These are phyloP conservation scores for Xiphias gladius DNA, from an alignment of 2,113 vertebrate genomes.

Conservation along the genomic window DNA sequence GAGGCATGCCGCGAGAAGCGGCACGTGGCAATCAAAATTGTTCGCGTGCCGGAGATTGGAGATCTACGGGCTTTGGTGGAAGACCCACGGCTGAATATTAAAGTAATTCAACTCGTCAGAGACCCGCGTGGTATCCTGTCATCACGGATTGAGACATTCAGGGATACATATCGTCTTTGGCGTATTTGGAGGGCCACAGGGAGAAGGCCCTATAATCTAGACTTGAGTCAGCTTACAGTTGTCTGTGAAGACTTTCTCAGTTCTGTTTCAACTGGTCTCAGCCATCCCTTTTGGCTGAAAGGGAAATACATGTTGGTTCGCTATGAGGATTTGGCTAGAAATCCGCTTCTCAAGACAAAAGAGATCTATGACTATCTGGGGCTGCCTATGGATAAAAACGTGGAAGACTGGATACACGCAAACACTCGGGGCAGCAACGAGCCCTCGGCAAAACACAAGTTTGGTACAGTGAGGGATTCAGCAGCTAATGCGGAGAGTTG, in stretches of 20 bases:
- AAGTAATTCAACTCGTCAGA: constrained; percentile 96
- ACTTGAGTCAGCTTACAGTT: constrained; percentile 91
- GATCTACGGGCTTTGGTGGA: constrained; percentile 94
- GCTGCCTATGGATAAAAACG: constrained; percentile 91
- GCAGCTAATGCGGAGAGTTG: constrained; percentile 95
- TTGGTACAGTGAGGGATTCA: constrained; percentile 94
- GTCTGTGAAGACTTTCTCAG: constrained; percentile 96
- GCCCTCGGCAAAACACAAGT: constrained; percentile 94
- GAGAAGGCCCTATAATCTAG: constrained; percentile 93
- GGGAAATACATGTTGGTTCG: constrained; percentile 97
- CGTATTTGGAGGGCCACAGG: constrained; percentile 96
- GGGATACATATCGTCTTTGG: constrained; percentile 96
- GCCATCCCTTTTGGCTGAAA: constrained; percentile 92
- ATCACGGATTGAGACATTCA: constrained; percentile 95
- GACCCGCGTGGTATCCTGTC: constrained; percentile 96
- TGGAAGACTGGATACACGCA: constrained; percentile 95
- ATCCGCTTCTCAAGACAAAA: constrained; percentile 93
- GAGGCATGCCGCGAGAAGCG: constrained; percentile 91
- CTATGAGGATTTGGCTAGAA: constrained; percentile 95
- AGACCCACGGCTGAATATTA: constrained; percentile 94
- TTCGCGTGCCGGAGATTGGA: constrained; percentile 92
- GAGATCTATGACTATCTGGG: constrained; percentile 96
- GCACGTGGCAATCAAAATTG: constrained; percentile 95
- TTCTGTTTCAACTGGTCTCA: constrained; percentile 93
- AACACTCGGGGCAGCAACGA: constrained; percentile 93